Percentiles rank a stretch among this genome's conserved stretches.
Conservation (phyloP, 2,888 invertebrate genomes). For the Dryobota labecula region DNA sequence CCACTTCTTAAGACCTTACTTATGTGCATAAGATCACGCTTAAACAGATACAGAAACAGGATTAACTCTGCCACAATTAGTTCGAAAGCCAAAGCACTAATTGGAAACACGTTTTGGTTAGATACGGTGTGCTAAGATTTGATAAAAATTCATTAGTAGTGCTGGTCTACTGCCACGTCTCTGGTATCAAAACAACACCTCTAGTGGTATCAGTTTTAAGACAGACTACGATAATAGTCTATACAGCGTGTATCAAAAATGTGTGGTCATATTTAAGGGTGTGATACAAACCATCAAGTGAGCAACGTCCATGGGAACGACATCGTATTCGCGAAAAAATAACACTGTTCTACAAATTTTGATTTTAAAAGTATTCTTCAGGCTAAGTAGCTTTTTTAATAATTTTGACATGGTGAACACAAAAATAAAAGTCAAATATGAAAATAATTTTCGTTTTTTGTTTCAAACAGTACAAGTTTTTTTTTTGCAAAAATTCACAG, state of each 20-base stretch:
- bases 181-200: conserved; percentile 37
- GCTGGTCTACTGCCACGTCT: not conserved
- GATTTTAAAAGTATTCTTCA: too few species aligned
- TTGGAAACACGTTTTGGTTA: conserved; percentile 56
- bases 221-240: conserved; percentile 27
- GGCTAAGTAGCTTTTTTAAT: too few species aligned
- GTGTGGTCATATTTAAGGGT: not conserved
- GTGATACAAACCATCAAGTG: not conserved
- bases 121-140: conserved; percentile 43
- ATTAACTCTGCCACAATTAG: conserved; percentile 54
- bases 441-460: too few species aligned
- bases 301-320: not conserved
- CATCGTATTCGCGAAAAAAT: not conserved
- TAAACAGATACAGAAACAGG: conserved; percentile 36
- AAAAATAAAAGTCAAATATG: too few species aligned
- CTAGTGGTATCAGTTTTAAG: conserved; percentile 29
- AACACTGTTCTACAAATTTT: too few species aligned
- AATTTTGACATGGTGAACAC: too few species aligned
- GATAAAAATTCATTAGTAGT: conserved; percentile 43
- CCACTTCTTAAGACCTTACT: conserved; percentile 1
- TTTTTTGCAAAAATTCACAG: too few species aligned
- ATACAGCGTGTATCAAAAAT: not conserved
- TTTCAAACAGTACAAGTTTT: too few species aligned
- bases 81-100: conserved; percentile 44
- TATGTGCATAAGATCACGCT: conserved; percentile 40